Evolutionary conservation across 2,113 vertebrate genomes (phyloP).

Genomic region (Myotis lucifugus): DNA sequence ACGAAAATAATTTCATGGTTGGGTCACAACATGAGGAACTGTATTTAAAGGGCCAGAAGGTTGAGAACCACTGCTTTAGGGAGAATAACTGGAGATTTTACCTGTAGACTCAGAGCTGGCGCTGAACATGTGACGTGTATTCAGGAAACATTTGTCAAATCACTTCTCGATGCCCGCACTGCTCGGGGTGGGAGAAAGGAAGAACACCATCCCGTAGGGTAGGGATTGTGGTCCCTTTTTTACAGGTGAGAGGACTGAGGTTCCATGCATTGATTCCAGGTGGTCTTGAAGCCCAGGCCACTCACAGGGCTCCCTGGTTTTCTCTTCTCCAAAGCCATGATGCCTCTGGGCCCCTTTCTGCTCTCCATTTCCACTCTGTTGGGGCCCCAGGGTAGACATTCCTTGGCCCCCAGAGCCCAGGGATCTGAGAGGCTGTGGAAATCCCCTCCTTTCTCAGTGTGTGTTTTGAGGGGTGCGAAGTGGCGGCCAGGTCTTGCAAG

Average conservation of each 20-base stretch:
- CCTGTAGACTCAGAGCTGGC: not conserved
- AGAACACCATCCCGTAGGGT: not conserved
- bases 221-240: not conserved
- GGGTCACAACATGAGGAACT: too few relatives aligned
- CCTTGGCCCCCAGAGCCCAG: not conserved
- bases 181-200: not conserved
- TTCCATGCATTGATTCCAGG: not conserved
- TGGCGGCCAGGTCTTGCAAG: not conserved
- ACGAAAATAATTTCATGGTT: too few relatives aligned
- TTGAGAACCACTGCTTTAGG: not conserved
- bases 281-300: not conserved
- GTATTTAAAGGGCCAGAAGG: too few relatives aligned
- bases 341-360: not conserved
- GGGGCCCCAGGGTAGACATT: not conserved
- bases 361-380: not conserved
- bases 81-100: not conserved
- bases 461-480: not conserved
- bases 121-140: not conserved
- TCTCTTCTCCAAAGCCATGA: not conserved
- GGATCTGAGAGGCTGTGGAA: accelerated
- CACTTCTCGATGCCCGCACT: not conserved
- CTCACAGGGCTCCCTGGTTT: not conserved
- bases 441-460: not conserved
- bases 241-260: not conserved
- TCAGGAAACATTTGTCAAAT: not conserved